These are phyloP conservation scores for Thera obeliscata DNA, from an alignment of 2,888 invertebrate species.

Conservation along the genomic window DNA sequence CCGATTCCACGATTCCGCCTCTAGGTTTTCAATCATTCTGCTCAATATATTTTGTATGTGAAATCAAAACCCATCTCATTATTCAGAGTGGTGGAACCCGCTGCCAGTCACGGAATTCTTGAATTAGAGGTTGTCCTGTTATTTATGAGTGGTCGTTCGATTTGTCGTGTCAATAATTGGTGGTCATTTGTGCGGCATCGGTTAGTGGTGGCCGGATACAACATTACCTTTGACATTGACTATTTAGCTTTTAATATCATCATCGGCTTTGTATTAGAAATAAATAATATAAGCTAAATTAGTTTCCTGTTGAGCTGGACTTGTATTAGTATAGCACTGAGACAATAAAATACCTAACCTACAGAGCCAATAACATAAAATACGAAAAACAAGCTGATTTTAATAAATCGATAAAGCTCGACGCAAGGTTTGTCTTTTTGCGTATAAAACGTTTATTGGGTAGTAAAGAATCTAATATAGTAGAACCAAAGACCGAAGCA, in stretches of 20 bases:
- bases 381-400: background rate
- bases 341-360: background rate
- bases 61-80: background rate
- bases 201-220: slow-evolving; percentile 4
- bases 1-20: background rate
- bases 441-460: too few relatives aligned
- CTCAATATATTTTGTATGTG: background rate
- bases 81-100: slow-evolving; percentile 17
- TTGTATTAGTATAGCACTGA: background rate
- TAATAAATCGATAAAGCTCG: background rate
- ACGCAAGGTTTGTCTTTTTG: too few relatives aligned
- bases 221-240: background rate
- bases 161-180: slow-evolving; percentile 26
- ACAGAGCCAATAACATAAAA: background rate
- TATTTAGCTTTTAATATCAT: background rate
- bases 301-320: background rate
- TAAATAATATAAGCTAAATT: too few relatives aligned
- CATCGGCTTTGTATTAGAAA: too few relatives aligned
- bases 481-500: slow-evolving; percentile 25
- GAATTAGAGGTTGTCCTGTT: slow-evolving; percentile 65
- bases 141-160: slow-evolving; percentile 42
- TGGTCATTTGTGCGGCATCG: slow-evolving; percentile 13
- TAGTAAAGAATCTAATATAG: slow-evolving; percentile 12
- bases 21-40: background rate
- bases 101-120: slow-evolving; percentile 70